Conservation (phyloP, 2,888 invertebrate genomes). For the Gari tellinella region DNA sequence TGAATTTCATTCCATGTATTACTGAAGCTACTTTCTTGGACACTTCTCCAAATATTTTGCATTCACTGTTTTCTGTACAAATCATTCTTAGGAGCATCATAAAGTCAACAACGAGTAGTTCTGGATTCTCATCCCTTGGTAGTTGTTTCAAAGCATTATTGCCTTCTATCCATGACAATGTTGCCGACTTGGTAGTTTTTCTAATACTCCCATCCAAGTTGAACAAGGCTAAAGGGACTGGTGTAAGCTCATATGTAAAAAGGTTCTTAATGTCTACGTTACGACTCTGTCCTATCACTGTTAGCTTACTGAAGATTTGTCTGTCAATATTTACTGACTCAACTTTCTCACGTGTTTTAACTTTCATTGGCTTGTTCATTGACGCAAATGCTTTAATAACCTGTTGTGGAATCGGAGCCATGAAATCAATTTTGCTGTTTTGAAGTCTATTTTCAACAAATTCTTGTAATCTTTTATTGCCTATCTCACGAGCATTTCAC, state of each 20-base stretch:
- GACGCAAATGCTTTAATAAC: conserved; percentile 6
- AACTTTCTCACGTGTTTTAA: neutral
- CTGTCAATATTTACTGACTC: conserved; percentile 20
- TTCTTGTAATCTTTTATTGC: neutral
- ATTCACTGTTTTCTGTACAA: no score
- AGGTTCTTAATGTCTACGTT: conserved; percentile 6
- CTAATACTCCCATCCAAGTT: conserved; percentile 16
- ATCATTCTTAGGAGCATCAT: no score
- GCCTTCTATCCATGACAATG: no score
- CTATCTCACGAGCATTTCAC: neutral
- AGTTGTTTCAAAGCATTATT: no score
- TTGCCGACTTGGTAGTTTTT: conserved; percentile 9
- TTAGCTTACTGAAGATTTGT: conserved; percentile 17
- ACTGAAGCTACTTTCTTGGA: neutral
- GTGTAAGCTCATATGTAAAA: conserved; percentile 8
- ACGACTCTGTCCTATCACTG: conserved; percentile 14
- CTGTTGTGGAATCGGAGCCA: conserved; percentile 8
- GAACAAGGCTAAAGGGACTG: conserved; percentile 15
- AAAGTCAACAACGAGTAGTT: no score
- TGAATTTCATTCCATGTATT: no score
- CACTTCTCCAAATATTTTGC: no score
- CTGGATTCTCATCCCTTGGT: no score
- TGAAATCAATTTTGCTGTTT: conserved; percentile 4
- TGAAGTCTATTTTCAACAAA: conserved; percentile 11
- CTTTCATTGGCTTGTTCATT: conserved; percentile 6